These are phyloP conservation scores for Tetheella fluctuosa DNA, from an alignment of 2,888 invertebrate genomes.

Conservation along the genomic window DNA sequence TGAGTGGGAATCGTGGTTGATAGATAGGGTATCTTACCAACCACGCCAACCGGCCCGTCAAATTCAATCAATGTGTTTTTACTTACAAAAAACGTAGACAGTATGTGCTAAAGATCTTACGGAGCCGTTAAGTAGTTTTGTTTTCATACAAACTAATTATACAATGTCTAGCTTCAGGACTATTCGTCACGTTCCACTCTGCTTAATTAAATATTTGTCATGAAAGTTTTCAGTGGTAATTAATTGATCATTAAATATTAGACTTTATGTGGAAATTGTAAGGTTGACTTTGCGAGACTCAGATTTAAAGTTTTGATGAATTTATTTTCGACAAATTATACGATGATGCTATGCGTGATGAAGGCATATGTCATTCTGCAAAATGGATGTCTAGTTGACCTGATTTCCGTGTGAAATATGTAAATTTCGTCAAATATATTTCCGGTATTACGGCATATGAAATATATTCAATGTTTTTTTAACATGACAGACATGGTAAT, in stretches of 20 bases:
- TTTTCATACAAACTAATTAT: constrained; percentile 57
- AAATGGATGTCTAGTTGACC: constrained; percentile 14
- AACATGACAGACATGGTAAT: neutral
- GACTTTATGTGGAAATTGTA: constrained; percentile 11
- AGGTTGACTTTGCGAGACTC: constrained; percentile 2
- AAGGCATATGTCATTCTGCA: neutral
- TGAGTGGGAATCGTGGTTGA: no score
- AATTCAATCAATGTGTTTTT: neutral
- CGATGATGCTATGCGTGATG: constrained; percentile 12
- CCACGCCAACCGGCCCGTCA: no score
- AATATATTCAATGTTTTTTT: constrained; percentile 1
- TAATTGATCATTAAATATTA: constrained; percentile 13
- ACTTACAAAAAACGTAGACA: neutral
- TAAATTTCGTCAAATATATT: constrained; percentile 7
- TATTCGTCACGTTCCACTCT: constrained; percentile 65
- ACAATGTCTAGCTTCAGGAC: constrained; percentile 39
- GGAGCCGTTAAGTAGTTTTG: constrained; percentile 40
- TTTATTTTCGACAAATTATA: constrained; percentile 5
- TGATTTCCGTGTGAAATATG: constrained; percentile 12
- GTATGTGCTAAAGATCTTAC: neutral
- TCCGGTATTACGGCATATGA: neutral
- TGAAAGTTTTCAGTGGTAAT: constrained; percentile 33
- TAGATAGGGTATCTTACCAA: no score
- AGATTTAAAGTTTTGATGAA: constrained; percentile 4
- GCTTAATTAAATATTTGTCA: constrained; percentile 68